These are phyloP conservation scores for Dasysyrphus albostriatus DNA, from an alignment of 2,888 invertebrate species.

Conservation along the genomic window DNA sequence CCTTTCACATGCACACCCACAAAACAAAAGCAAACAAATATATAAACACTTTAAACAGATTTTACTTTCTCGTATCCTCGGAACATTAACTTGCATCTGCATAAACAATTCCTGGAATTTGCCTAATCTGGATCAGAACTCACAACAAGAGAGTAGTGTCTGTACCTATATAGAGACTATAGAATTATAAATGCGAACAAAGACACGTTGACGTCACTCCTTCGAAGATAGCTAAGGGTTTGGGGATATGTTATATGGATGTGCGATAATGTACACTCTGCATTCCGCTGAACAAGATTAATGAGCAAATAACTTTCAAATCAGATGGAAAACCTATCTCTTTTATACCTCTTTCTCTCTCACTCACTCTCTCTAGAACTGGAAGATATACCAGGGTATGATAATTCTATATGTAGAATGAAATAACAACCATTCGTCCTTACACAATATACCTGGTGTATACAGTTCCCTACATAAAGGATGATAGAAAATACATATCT, in stretches of 20 bases:
- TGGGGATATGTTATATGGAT: constrained; percentile 5
- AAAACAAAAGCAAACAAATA: constrained; percentile 13
- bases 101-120: constrained; percentile 65
- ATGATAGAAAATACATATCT: constrained; percentile 15
- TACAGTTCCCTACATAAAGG: background rate
- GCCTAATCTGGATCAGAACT: constrained; percentile 70
- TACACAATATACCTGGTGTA: background rate
- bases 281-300: constrained; percentile 72
- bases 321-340: constrained; percentile 42
- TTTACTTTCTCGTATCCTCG: constrained; percentile 35
- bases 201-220: constrained; percentile 36
- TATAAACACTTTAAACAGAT: constrained; percentile 59
- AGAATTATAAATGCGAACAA: constrained; percentile 34
- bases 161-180: no score
- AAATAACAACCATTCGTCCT: constrained; percentile 6
- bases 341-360: background rate
- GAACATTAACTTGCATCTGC: constrained; percentile 67
- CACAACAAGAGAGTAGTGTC: constrained; percentile 11
- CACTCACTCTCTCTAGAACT: no score
- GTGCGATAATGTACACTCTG: constrained; percentile 48
- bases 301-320: constrained; percentile 74
- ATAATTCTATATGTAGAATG: background rate
- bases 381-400: background rate
- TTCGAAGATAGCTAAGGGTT: background rate
- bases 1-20: background rate